Base-by-base conservation (phyloP, 1,140 invertebrate species). In the Drosophila nigrodunni region DNA sequence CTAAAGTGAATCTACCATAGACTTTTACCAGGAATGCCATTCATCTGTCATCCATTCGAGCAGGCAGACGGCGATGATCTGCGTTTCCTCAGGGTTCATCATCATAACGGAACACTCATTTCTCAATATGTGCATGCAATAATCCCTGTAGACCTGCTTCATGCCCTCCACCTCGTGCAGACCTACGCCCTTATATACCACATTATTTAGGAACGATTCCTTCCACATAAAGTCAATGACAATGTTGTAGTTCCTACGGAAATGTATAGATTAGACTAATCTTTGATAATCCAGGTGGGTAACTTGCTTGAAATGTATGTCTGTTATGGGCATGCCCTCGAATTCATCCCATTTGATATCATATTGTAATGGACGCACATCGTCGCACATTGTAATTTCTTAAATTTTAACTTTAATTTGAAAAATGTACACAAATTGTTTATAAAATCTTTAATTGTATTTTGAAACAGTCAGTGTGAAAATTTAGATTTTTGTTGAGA, bases 1-100 rank as follows among this genome's bases (percentile, higher is more conserved):
- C 9, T 25, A 25, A 50, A 34, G 2, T 8, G 3, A 18, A 47
- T 21, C 2, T 41, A 1, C 15, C 13, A 21, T 25, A 25, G 6
- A 10, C 18, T 54, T 18, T 55, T 35, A 76, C 79, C 83, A 88
- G n/a, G 83, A 88, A 59, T 88, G 83, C 83, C 83, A 88, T 0
- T 78, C 77, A 1, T 89, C 85, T 3, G 83, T 88, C 85, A 89
- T 89, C 83, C 83, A 88, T 44, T 88, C 83, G 1, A 88, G 77
- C 13, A 88, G 55, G 1, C 55, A 85, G 11, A 88, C 83, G 8
- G 85, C 83, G 1, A 15, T 9, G 4, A 88, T 80, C 35, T 77
- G 10, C 3, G 80, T 88, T n/a, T 83, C 85, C 4, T 66, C 72
- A 43, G 66, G 43, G 50, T 65, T 74, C n/a, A 88, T 47, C 80